Evolutionary conservation across 2,888 invertebrate species (phyloP).

Genomic region (Nephrotoma guestfalica): DNA sequence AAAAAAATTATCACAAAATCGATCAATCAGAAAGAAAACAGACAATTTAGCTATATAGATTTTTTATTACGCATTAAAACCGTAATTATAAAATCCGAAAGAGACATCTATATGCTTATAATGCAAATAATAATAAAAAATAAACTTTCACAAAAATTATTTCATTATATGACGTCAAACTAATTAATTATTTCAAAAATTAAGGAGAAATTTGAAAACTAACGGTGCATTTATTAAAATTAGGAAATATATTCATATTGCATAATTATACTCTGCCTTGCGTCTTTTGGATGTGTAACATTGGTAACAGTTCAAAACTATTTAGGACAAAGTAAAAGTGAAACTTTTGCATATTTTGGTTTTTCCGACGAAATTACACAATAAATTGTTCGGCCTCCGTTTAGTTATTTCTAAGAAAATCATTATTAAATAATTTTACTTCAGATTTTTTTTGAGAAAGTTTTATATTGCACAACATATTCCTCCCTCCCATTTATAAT

Average conservation of each 20-base stretch:
- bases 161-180: background rate
- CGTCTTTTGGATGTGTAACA: background rate
- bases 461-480: background rate
- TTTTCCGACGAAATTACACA: slow-evolving; percentile 1
- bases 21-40: background rate
- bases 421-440: background rate
- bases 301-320: background rate
- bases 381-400: background rate
- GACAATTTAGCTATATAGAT: background rate
- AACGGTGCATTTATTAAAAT: background rate
- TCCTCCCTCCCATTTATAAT: background rate
- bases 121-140: background rate
- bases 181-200: background rate
- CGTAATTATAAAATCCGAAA: background rate
- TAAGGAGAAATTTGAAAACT: background rate
- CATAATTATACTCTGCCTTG: background rate
- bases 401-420: background rate
- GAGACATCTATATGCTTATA: background rate
- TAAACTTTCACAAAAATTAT: slow-evolving; percentile 3
- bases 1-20: background rate
- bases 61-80: background rate
- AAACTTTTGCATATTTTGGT: background rate
- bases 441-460: background rate
- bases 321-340: slow-evolving; percentile 5
- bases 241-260: background rate